phyloP scores from a whole-genome alignment of 2,888 invertebrate species.

The Pheosia tremula region DNA sequence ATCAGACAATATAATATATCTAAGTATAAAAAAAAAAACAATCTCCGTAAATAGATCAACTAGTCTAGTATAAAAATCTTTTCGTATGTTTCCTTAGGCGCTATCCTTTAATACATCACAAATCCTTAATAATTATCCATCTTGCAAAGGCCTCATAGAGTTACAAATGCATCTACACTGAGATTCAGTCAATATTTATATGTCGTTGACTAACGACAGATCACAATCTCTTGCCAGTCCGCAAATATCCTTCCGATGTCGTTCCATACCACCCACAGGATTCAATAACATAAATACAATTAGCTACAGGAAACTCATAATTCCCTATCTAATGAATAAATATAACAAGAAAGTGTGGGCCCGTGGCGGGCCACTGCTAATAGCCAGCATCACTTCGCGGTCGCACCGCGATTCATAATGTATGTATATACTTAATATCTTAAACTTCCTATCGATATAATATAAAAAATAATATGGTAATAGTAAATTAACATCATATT shows the following conservation, averaged over 20 bases:
- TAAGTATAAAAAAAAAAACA: slow-evolving; percentile 85
- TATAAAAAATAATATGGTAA: slow-evolving; percentile 85
- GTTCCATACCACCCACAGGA: slow-evolving; percentile 79
- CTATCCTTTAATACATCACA: slow-evolving; percentile 85
- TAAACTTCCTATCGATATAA: slow-evolving; percentile 78
- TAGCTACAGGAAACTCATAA: slow-evolving; percentile 83
- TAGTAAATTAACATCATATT: slow-evolving; percentile 85
- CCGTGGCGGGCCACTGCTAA: slow-evolving; percentile 67
- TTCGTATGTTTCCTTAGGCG: slow-evolving; percentile 85
- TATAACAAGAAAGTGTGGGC: slow-evolving; percentile 78
- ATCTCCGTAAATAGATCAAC: slow-evolving; percentile 85
- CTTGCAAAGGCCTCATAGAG: slow-evolving; percentile 85
- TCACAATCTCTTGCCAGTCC: slow-evolving; percentile 84
- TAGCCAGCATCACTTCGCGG: slow-evolving; percentile 82
- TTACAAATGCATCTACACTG: slow-evolving; percentile 85
- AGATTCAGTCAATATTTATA: slow-evolving; percentile 85
- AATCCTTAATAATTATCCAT: slow-evolving; percentile 84
- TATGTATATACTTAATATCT: slow-evolving; percentile 76
- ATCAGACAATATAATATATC: slow-evolving; percentile 85
- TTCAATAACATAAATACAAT: slow-evolving; percentile 82
- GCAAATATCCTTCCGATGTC: slow-evolving; percentile 76
- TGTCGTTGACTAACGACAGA: slow-evolving; percentile 84
- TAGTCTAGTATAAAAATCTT: slow-evolving; percentile 85
- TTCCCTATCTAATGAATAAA: slow-evolving; percentile 83
- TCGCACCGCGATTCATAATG: slow-evolving; percentile 79